Conservation (phyloP, 2,888 invertebrate species). For the Oscheius sp. region DNA sequence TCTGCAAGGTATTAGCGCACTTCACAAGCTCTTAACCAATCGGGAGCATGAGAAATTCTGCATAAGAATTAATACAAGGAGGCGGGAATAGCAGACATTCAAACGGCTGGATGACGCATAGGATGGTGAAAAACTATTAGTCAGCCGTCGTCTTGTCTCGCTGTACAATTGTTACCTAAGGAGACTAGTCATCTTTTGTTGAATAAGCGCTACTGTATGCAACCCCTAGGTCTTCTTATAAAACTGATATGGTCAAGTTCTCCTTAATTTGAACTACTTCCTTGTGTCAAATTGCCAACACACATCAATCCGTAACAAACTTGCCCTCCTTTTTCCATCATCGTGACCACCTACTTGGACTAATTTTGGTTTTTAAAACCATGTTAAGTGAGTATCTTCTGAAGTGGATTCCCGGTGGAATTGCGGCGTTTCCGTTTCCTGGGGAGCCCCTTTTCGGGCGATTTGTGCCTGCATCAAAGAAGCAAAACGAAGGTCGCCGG, state of each 20-base stretch:
- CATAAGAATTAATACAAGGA: not conserved
- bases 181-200: not conserved
- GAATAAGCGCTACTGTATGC: too few relatives aligned
- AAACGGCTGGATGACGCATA: not conserved
- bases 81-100: not conserved
- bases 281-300: too few relatives aligned
- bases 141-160: slow-evolving; percentile 3
- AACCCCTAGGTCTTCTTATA: too few relatives aligned
- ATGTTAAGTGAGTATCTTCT: slow-evolving; percentile 17
- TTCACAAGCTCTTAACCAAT: slow-evolving; percentile 4
- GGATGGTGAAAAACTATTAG: not conserved
- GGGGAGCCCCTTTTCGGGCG: too few relatives aligned
- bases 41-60: not conserved
- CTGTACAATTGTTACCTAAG: not conserved
- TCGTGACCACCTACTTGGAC: too few relatives aligned
- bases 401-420: slow-evolving; percentile 24
- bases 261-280: too few relatives aligned
- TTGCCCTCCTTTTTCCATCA: too few relatives aligned
- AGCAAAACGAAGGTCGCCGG: slow-evolving; percentile 17
- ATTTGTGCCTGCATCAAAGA: too few relatives aligned
- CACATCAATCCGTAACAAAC: too few relatives aligned
- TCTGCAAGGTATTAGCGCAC: slow-evolving; percentile 6
- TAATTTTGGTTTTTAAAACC: slow-evolving; percentile 1
- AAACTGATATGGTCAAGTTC: too few relatives aligned
- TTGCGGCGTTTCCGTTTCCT: not conserved